phyloP scores from a whole-genome alignment of 2,888 invertebrate genomes.

The Dendrolimus houi region DNA sequence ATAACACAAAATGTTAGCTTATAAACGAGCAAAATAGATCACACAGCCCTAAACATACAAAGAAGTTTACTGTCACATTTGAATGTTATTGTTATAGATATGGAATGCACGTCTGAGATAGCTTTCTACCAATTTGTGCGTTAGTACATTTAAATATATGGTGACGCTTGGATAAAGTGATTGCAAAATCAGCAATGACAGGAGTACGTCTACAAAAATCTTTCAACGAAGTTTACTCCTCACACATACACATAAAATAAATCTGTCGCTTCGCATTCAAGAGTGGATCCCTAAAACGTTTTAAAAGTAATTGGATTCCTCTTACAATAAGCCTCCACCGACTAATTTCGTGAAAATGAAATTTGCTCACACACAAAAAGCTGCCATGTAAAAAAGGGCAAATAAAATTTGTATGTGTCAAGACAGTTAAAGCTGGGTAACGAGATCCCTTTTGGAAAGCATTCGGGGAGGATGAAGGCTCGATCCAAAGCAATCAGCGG shows the following conservation, averaged over 20 bases:
- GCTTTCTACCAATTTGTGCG: too few species aligned
- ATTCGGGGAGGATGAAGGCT: constrained; percentile 37
- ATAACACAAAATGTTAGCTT: too few species aligned
- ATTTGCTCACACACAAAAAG: constrained; percentile 60
- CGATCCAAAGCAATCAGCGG: constrained; percentile 55
- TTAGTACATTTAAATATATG: too few species aligned
- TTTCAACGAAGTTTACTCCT: constrained; percentile 19
- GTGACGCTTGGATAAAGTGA: neutral
- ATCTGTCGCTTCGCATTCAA: constrained; percentile 16
- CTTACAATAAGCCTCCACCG: constrained; percentile 40
- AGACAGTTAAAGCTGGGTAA: constrained; percentile 66
- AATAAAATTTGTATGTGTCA: constrained; percentile 66
- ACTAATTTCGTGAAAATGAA: constrained; percentile 51
- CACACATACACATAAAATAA: constrained; percentile 28
- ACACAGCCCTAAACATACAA: too few species aligned
- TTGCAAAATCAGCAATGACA: neutral
- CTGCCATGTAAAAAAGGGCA: constrained; percentile 41
- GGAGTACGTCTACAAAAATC: constrained; percentile 4
- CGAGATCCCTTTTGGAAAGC: constrained; percentile 51
- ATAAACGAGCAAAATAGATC: too few species aligned
- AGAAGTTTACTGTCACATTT: too few species aligned
- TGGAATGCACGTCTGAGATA: too few species aligned
- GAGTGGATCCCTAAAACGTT: constrained; percentile 31
- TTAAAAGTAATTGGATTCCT: constrained; percentile 46
- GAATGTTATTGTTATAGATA: too few species aligned